phyloP scores from a whole-genome alignment of 1,140 invertebrate genomes.

The Diorhabda elongata region DNA sequence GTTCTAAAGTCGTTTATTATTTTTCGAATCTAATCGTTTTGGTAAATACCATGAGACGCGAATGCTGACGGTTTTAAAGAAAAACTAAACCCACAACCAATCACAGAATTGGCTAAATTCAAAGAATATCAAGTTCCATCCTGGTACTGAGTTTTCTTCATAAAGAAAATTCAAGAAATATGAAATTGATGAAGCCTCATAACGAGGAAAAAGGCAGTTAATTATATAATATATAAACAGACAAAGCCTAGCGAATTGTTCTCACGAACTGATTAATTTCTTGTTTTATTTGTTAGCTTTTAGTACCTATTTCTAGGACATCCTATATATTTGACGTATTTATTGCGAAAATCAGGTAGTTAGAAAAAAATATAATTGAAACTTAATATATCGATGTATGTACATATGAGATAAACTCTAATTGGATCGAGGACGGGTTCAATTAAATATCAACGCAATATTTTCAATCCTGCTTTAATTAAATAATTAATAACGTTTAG shows the following conservation, averaged over 20 bases:
- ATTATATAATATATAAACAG: neutral
- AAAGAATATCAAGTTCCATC: too few species aligned
- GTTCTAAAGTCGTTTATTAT: too few species aligned
- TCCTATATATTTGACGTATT: neutral
- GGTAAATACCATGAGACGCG: too few species aligned
- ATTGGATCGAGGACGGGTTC: conserved; percentile 18
- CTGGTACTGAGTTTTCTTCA: too few species aligned
- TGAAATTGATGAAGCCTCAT: too few species aligned
- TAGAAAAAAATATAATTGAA: neutral
- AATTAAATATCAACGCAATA: conserved; percentile 11
- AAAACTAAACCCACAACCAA: too few species aligned
- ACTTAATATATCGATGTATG: neutral
- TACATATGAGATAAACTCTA: conserved; percentile 17
- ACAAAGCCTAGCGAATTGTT: neutral
- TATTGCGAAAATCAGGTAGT: neutral
- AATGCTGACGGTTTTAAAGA: too few species aligned
- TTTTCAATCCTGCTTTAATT: conserved; percentile 15
- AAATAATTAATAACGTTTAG: conserved; percentile 14
- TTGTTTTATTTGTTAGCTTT: neutral
- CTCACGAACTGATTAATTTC: neutral
- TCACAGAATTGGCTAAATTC: too few species aligned
- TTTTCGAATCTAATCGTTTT: too few species aligned
- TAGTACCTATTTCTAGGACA: neutral
- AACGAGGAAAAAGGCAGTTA: neutral
- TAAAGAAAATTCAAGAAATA: too few species aligned